Conservation (phyloP, 2,113 vertebrate genomes). For the Zootoca vivipara region DNA sequence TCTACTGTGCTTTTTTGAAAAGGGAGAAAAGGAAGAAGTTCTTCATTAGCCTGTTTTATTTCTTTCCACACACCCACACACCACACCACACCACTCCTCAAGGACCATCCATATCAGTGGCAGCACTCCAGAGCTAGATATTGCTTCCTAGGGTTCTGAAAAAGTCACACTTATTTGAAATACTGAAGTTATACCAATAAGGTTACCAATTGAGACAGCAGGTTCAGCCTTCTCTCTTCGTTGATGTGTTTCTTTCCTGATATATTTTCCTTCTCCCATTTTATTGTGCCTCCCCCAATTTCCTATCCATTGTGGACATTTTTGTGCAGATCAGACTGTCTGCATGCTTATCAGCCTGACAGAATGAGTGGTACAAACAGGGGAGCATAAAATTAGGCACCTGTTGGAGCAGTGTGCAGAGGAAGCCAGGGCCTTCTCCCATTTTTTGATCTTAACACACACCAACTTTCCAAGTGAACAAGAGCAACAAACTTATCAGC, state of each 20-base stretch:
- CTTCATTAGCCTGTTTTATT: conserved; percentile 30
- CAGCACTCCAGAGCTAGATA: background rate
- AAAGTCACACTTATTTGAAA: conserved; percentile 9
- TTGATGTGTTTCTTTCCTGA: background rate
- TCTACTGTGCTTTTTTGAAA: conserved; percentile 16
- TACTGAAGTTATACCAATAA: background rate
- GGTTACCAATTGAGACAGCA: background rate
- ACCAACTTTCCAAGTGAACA: too few relatives aligned
- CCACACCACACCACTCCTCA: background rate
- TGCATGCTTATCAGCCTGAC: background rate
- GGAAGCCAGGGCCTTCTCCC: too few relatives aligned
- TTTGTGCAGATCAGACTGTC: background rate
- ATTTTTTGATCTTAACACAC: too few relatives aligned
- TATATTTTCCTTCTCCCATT: background rate
- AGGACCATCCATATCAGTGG: background rate
- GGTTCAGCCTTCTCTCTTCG: background rate
- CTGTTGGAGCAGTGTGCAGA: background rate
- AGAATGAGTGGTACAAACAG: background rate
- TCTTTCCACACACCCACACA: background rate
- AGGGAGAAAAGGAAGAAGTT: conserved; percentile 30
- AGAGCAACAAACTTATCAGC: too few relatives aligned
- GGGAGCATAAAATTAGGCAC: background rate
- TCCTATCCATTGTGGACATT: background rate
- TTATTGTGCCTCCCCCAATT: background rate
- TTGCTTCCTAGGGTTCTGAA: background rate